Evolutionary conservation across 1,140 invertebrate genomes (phyloP), one percentile per base, ranked within the genome.

Genomic region (Calliopsis andreniformis): DNA sequence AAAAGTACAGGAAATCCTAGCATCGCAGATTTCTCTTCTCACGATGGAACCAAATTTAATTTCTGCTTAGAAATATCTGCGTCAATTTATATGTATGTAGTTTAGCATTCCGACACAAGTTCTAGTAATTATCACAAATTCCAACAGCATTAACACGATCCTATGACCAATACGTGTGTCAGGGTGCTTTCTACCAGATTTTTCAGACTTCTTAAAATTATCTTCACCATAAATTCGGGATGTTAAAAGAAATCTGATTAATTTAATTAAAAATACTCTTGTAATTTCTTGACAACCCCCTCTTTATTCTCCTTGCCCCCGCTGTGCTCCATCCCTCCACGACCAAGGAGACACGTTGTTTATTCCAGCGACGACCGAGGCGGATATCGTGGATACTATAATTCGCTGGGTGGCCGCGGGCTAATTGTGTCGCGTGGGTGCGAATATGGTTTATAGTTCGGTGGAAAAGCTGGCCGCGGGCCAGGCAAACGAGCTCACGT

Each of bases 361-460:
- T 20, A 39, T 7, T 23, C 6, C 56, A 20, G 8, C 25, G 45
- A 25, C 18, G 45, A 42, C 67, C 14, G 47, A n/a, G n/a, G n/a
- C n/a, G 66, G 45, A 39, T 20, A 35, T 79, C 76, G 82, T 63
- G 79, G 83, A 86, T 88, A 89, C 89, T 89, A 89, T 89, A 89
- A 89, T 89, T 89, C 83, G 78, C 80, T 78, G 82, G 84, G 83
- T 87, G 84, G 81, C 80, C 70, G 75, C 83, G 83, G 85, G 89
- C 89, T 91, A 90, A 91, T 90, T 91, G 89, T 90, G 88, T 90
- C 88, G 89, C 89, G 90, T 91, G 90, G 90, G 90, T 90, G 90
- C 87, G 89, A 91, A 91, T 90, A 91, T 90, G 88, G 89, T 90
- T 91, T 91, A 91, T 90, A 91, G 90, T 91, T 90, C 86, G 89